These are phyloP conservation scores for Proteles cristata DNA, from an alignment of 2,113 vertebrate genomes.

Conservation along the genomic window DNA sequence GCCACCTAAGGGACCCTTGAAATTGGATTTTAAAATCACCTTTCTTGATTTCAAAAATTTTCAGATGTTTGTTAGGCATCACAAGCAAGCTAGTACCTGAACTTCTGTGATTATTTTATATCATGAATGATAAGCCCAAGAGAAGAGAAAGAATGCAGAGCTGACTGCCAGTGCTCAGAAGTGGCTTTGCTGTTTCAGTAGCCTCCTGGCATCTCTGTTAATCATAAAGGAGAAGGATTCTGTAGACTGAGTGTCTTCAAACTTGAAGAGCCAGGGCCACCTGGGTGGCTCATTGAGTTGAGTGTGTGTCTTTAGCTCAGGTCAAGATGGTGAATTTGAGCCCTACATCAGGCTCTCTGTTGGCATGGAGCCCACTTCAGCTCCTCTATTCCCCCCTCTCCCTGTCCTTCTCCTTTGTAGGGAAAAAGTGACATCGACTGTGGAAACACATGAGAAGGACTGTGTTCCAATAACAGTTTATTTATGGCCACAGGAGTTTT, in stretches of 20 bases:
- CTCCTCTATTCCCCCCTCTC: too few species aligned
- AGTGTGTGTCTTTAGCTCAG: too few species aligned
- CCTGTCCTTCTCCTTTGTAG: background rate
- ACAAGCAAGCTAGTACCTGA: background rate
- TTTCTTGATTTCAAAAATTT: background rate
- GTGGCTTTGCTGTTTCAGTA: background rate
- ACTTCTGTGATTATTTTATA: background rate
- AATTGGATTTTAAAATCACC: conserved; percentile 4
- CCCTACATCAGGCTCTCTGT: too few species aligned
- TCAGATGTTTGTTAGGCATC: background rate
- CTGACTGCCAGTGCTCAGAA: background rate
- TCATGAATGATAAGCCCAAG: background rate
- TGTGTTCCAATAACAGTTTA: background rate
- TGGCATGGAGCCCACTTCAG: too few species aligned
- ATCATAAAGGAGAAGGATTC: background rate
- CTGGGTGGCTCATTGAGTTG: too few species aligned
- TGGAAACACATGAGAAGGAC: background rate
- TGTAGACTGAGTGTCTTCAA: background rate
- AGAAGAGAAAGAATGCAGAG: conserved; percentile 8
- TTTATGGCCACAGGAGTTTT: background rate
- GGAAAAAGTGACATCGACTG: background rate
- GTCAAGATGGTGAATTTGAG: too few species aligned
- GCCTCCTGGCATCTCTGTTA: background rate
- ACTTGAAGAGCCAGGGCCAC: background rate
- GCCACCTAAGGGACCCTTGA: background rate